These are phyloP conservation scores for Arion vulgaris DNA, from an alignment of 1,140 invertebrate genomes.

Conservation along the genomic window DNA sequence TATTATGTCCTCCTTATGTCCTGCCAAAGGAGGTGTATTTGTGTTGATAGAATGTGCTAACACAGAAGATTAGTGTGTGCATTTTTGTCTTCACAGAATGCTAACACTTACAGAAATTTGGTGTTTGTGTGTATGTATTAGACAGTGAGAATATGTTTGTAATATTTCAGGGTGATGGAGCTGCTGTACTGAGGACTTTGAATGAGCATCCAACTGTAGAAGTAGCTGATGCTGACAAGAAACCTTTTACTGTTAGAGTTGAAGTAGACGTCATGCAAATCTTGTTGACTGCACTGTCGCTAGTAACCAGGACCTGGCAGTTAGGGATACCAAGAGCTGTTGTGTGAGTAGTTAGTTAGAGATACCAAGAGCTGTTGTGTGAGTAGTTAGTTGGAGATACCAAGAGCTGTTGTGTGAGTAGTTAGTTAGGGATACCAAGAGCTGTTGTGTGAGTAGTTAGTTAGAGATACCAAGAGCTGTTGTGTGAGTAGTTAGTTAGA, in stretches of 20 bases:
- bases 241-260: constrained; percentile 67
- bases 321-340: constrained; percentile 88
- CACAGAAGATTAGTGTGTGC: no score
- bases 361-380: not conserved
- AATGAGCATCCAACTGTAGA: constrained; percentile 32
- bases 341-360: constrained; percentile 81
- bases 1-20: no score
- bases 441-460: not conserved
- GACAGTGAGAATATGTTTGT: no score
- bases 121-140: no score
- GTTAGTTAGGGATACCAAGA: not conserved
- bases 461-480: no score
- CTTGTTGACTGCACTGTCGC: constrained; percentile 80
- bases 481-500: no score
- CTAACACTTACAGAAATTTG: no score
- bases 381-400: not conserved
- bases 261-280: constrained; percentile 84
- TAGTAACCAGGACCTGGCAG: constrained; percentile 86
- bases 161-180: constrained; percentile 55
- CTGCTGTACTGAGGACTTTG: constrained; percentile 39
- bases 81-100: no score
- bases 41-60: no score
- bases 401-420: not conserved
- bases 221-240: constrained; percentile 19
- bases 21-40: no score